Evolutionary conservation across 2,888 invertebrate genomes (phyloP).

Genomic region (Erebia ligea): DNA sequence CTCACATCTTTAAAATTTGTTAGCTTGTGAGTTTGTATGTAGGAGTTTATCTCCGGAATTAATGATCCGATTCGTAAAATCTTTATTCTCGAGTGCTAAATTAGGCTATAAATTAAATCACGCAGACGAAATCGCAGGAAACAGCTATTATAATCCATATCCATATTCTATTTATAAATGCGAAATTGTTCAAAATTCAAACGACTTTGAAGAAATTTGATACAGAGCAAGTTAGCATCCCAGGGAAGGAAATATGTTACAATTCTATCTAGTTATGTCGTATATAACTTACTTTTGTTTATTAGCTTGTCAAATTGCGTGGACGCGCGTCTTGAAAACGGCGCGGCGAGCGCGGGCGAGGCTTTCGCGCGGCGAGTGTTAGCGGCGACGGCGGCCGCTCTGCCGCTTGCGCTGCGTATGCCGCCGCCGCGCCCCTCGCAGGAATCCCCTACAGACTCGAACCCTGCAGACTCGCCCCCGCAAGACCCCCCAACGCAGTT

Average conservation of each 20-base stretch:
- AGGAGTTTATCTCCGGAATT: too few relatives aligned
- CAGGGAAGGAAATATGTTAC: neutral
- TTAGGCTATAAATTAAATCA: too few relatives aligned
- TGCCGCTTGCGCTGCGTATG: slow-evolving; percentile 54
- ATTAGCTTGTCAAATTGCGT: slow-evolving; percentile 71
- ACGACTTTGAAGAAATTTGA: too few relatives aligned
- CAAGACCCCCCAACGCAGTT: slow-evolving; percentile 25
- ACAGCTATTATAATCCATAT: too few relatives aligned
- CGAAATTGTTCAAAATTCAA: too few relatives aligned
- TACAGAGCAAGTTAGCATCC: neutral
- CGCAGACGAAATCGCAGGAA: too few relatives aligned
- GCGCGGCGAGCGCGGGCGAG: slow-evolving; percentile 90
- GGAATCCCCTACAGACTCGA: slow-evolving; percentile 48
- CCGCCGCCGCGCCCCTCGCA: slow-evolving; percentile 52
- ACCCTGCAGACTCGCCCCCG: slow-evolving; percentile 43
- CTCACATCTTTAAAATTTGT: too few relatives aligned
- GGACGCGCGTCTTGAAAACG: slow-evolving; percentile 87
- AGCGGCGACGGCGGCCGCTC: slow-evolving; percentile 48
- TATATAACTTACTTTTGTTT: neutral
- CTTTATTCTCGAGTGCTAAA: too few relatives aligned
- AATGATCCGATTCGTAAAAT: too few relatives aligned
- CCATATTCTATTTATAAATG: too few relatives aligned
- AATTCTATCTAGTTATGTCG: neutral
- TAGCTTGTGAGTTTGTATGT: too few relatives aligned
- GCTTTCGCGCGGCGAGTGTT: slow-evolving; percentile 87